Evolutionary conservation across 2,797 vertebrate species (phyloP).

Genomic region (Pygocentrus nattereri): DNA sequence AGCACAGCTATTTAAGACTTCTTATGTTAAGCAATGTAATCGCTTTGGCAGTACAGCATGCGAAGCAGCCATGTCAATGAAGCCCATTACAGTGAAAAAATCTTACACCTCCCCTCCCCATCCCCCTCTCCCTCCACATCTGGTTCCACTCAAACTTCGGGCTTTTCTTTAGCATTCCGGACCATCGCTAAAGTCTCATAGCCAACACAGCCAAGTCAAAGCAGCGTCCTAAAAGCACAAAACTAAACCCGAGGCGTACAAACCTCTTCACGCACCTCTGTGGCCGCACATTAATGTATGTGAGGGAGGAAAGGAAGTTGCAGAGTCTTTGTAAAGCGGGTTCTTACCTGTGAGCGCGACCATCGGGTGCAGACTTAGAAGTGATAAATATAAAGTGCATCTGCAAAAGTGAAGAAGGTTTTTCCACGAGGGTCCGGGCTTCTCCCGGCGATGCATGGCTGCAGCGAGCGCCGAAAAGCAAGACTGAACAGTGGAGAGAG

Average conservation of each 20-base stretch:
- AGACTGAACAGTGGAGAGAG: conserved; percentile 25
- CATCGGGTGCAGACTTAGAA: conserved; percentile 77
- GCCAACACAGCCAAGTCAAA: conserved; percentile 35
- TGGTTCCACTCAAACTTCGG: conserved; percentile 84
- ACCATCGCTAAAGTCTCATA: conserved; percentile 59
- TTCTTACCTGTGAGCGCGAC: conserved; percentile 75
- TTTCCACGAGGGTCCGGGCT: conserved; percentile 68
- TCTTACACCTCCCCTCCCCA: conserved; percentile 58
- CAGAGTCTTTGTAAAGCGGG: neutral
- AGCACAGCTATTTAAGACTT: no score
- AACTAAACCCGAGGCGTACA: neutral
- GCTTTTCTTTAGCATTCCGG: conserved; percentile 78
- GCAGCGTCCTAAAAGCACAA: conserved; percentile 32
- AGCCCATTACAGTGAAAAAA: conserved; percentile 25
- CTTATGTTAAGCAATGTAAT: neutral
- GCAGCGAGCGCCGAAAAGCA: conserved; percentile 52
- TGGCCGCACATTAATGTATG: no score
- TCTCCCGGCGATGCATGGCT: conserved; percentile 75
- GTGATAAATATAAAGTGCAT: conserved; percentile 86
- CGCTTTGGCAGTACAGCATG: neutral
- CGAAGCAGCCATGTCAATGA: neutral
- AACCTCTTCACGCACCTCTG: no score
- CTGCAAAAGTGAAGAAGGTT: conserved; percentile 68
- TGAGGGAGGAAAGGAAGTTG: neutral
- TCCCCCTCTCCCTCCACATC: conserved; percentile 75